Evolutionary conservation across 2,888 invertebrate species (phyloP), one percentile per base, ranked within the genome.

Genomic region (Apamea crenata): DNA sequence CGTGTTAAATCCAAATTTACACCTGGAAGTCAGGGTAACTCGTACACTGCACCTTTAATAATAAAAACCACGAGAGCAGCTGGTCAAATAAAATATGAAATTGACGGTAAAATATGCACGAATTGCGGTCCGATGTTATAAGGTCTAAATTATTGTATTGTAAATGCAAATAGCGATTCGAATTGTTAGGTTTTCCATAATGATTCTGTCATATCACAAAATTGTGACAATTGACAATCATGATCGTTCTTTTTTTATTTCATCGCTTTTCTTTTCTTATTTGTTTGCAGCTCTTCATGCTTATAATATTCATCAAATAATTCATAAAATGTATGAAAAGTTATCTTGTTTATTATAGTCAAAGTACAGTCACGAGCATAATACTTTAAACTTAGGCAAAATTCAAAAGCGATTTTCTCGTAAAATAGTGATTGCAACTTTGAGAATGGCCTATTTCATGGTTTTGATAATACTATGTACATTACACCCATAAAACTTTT

Each of bases 191-290:
- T 56, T 79, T 82, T 74, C 70, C 66, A 44, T 16, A 40, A 56
- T 32, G 10, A 71, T 71, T 74, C 40, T 56, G 53, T 74, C 56
- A 63, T 21, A 40, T 69, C 59, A 84, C 47, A 50, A 69, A 44
- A 66, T 69, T 73, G 76, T 61, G 18, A 66, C 56, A 72, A 40
- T 77, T 70, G 66, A 70, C 18, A 32, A 50, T 85, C 74, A 70
- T 81, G 74, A 74, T 61, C 47, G 18, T 5, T 56, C 4, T 53
- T 50, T 59, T 21, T 56, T 69, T 44, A 1, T 21, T 36, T 50
- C 8, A 1, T 53, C 18, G 12, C 10, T 65, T 65, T 72, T 68
- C 44, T 69, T 80, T 82, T 63, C 21, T 29, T 50, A n/a, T 63
- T 36, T 36, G 18, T 70, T 66, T 44, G 69, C 25, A 25, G 7